phyloP scores from a whole-genome alignment of 2,797 vertebrate species.

The Forpus xanthops region DNA sequence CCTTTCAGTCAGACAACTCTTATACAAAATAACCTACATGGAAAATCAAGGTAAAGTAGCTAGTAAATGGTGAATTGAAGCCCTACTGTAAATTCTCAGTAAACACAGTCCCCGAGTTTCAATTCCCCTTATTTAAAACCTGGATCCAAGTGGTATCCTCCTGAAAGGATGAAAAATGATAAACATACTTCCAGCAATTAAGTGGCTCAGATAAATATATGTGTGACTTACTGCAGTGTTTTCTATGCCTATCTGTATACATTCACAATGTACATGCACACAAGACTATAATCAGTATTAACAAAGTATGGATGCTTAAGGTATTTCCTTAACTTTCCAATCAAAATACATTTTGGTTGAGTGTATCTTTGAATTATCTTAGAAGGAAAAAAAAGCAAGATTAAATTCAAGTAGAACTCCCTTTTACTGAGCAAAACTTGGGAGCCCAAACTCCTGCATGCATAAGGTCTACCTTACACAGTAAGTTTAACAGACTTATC shows the following conservation, averaged over 20 bases:
- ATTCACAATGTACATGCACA: not conserved
- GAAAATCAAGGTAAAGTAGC: not conserved
- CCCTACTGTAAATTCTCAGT: not conserved
- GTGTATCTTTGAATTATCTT: not conserved
- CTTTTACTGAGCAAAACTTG: not conserved
- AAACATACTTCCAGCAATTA: not conserved
- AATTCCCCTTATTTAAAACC: not conserved
- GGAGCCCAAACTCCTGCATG: not conserved
- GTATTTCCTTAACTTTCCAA: not conserved
- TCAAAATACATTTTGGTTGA: not conserved
- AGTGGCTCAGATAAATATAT: not conserved
- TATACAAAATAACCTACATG: not conserved
- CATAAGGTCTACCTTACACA: not conserved
- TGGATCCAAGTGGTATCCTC: not conserved
- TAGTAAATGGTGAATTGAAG: not conserved
- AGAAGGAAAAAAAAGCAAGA: not conserved
- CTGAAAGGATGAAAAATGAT: not conserved
- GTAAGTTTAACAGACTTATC: not conserved
- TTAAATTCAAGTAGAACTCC: not conserved
- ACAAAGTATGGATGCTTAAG: not conserved
- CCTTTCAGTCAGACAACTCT: not conserved
- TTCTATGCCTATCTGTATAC: not conserved
- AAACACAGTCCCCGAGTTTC: not conserved
- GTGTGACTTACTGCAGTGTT: not conserved
- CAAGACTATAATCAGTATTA: not conserved